These are phyloP conservation scores for Ctena decussata DNA, from an alignment of 2,888 invertebrate genomes.

Conservation along the genomic window DNA sequence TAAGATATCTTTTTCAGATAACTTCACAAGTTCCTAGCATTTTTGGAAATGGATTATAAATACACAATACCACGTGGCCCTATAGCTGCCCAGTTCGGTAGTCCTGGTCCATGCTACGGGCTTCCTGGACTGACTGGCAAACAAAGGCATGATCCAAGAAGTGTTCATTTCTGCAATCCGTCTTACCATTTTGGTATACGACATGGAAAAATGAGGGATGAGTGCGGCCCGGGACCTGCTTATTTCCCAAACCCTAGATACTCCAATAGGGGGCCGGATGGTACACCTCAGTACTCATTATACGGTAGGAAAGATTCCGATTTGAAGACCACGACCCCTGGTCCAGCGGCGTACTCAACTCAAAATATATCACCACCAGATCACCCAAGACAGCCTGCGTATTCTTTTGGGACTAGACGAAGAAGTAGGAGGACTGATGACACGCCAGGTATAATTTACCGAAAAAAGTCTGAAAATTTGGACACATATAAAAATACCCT, in stretches of 20 bases:
- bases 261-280: conserved; percentile 76
- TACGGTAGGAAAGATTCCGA: conserved; percentile 77
- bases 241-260: conserved; percentile 55
- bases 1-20: too few relatives aligned
- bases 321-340: conserved; percentile 65
- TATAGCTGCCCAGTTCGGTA: conserved; percentile 79
- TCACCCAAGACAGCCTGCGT: conserved; percentile 68
- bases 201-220: conserved; percentile 69
- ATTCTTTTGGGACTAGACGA: conserved; percentile 80
- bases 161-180: conserved; percentile 74
- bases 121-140: conserved; percentile 79
- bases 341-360: not conserved
- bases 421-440: conserved; percentile 73
- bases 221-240: conserved; percentile 71
- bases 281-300: conserved; percentile 80
- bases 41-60: not conserved
- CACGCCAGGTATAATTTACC: conserved; percentile 74
- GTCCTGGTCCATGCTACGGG: conserved; percentile 81
- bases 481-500: too few relatives aligned
- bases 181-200: conserved; percentile 72
- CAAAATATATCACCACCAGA: conserved; percentile 50
- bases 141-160: conserved; percentile 75
- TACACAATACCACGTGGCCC: conserved; percentile 75
- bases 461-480: too few relatives aligned
- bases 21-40: too few relatives aligned